phyloP scores from a whole-genome alignment of 2,888 invertebrate genomes.

The Drosophila conformis region DNA sequence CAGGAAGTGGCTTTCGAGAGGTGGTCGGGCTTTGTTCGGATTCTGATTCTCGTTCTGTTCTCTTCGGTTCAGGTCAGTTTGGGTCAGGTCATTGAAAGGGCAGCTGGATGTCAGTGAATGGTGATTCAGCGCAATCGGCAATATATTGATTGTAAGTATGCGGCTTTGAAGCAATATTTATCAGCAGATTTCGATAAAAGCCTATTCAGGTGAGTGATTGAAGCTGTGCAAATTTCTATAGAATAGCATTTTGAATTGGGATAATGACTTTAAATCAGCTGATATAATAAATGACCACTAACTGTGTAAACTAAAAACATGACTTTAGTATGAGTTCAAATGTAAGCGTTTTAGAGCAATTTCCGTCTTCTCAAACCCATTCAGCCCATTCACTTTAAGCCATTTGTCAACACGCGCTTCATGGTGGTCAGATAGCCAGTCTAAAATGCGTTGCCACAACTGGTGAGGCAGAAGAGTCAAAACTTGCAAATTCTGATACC shows the following conservation, averaged over 20 bases:
- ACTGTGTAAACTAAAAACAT: background rate
- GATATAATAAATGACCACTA: background rate
- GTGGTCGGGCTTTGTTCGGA: constrained; percentile 5
- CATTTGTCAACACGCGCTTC: constrained; percentile 65
- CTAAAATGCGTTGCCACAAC: constrained; percentile 56
- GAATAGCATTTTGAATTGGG: constrained; percentile 8
- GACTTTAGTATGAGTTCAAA: constrained; percentile 7
- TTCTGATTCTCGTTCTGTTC: background rate
- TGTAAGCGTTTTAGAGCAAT: constrained; percentile 42
- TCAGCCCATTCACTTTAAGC: constrained; percentile 50
- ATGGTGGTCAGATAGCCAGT: constrained; percentile 39
- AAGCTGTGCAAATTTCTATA: background rate
- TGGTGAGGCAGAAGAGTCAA: constrained; percentile 20
- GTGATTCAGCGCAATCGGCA: constrained; percentile 76
- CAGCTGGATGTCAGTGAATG: constrained; percentile 35
- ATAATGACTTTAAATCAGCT: constrained; percentile 6
- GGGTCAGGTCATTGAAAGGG: constrained; percentile 8
- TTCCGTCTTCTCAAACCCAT: background rate
- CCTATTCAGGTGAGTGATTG: constrained; percentile 47
- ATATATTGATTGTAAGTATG: constrained; percentile 62
- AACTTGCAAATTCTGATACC: constrained; percentile 16
- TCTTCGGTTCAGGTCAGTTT: constrained; percentile 8
- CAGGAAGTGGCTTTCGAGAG: constrained; percentile 55
- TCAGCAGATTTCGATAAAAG: constrained; percentile 53
- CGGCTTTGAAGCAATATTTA: constrained; percentile 59